These are phyloP conservation scores for Merodon equestris DNA, from an alignment of 2,888 invertebrate species.

Conservation along the genomic window DNA sequence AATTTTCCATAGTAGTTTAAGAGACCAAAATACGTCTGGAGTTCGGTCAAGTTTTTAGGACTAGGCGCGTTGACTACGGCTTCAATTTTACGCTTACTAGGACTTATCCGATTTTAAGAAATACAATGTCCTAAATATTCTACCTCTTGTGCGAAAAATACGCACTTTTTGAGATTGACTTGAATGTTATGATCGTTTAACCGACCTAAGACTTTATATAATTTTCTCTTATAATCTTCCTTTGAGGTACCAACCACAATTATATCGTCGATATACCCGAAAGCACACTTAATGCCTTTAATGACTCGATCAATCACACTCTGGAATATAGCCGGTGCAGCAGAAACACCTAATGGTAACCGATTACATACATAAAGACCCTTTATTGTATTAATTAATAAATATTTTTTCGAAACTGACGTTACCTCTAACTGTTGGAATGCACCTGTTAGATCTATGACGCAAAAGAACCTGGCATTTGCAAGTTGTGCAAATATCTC, in stretches of 20 bases:
- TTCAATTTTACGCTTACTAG: slow-evolving; percentile 21
- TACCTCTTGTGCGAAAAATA: too few species aligned
- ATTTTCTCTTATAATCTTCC: slow-evolving; percentile 6
- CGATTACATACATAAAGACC: background rate
- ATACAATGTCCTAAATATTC: slow-evolving; percentile 17
- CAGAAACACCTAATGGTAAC: slow-evolving; percentile 16
- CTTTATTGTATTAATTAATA: slow-evolving; percentile 14
- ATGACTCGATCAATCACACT: slow-evolving; percentile 21
- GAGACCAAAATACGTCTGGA: slow-evolving; percentile 23
- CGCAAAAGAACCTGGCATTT: slow-evolving; percentile 24
- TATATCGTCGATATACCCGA: slow-evolving; percentile 25
- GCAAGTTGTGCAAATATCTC: slow-evolving; percentile 22
- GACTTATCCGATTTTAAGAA: slow-evolving; percentile 13
- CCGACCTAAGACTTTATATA: slow-evolving; percentile 8
- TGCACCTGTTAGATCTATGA: too few species aligned
- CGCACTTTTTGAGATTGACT: slow-evolving; percentile 28
- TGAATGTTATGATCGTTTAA: slow-evolving; percentile 21
- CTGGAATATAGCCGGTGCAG: slow-evolving; percentile 25
- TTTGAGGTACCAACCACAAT: slow-evolving; percentile 17
- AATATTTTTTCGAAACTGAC: slow-evolving; percentile 14
- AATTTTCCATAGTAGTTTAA: slow-evolving; percentile 25
- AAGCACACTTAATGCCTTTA: slow-evolving; percentile 11
- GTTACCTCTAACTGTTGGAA: background rate
- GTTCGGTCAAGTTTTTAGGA: slow-evolving; percentile 20
- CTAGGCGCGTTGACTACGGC: slow-evolving; percentile 19